Base-by-base conservation (phyloP, 2,113 vertebrate species). In the Salvelinus fontinalis region DNA sequence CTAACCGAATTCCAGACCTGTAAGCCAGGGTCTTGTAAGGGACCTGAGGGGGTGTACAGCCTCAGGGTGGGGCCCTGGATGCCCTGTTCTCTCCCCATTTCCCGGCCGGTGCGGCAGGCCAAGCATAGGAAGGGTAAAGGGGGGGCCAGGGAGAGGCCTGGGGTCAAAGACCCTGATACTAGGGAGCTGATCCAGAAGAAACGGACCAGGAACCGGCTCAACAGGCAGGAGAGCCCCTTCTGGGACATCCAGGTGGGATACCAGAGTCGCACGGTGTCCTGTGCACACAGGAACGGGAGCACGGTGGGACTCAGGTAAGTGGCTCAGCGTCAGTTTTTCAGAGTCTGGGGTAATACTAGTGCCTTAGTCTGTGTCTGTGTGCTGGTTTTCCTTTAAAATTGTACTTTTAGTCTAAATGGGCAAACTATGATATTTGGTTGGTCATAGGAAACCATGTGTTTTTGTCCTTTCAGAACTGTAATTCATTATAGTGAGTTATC, bases 171-270 rank as follows among this genome's bases (percentile, higher is more conserved):
- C 70, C 96, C 96, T 0, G 97, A 98, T 83, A 96, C 97, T 79
- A 95, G 93, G 0, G 97, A 99, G 60, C 94, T 99, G 2, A 96
- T 99, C 83, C 97, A 99, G 90, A 98, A 95, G 83, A 98, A 99
- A 85, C 94, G 97, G 27, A 97, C 92, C 74, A 91, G 96, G 68
- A 99, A 98, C 85, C 93, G 97, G 16, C 94, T 99, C 71, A 97
- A 95, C 86, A 93, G 97, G 8, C 96, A 96, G 29, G 98, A 99
- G 83, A 96, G 94, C 82, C 95, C 93, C 29, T 95, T 96, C 27
- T 99, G 97, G 97, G 96, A 97, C 87, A 95, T 99, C 82, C 96
- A 99, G 86, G 95, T 98, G 70, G 97, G 98, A 5, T 98, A 95
- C 91, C 97, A 98, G 92, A 95, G 94, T 12, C 92, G 98, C 27